Conservation (phyloP, 2,113 vertebrate genomes). For the Thalassarche chlororhynchos region DNA sequence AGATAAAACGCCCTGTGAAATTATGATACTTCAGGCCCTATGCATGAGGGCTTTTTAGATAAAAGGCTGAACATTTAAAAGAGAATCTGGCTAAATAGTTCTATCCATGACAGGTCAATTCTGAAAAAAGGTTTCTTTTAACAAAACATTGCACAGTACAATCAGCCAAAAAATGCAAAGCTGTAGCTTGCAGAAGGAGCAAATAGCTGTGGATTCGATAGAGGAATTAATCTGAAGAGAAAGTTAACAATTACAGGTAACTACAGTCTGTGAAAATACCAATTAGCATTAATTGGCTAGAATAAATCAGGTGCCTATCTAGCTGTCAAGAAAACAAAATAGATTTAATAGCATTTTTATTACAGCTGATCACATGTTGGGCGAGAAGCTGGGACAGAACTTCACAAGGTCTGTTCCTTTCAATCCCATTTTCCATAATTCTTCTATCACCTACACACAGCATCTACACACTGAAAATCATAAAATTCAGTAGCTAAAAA, state of each 20-base stretch:
- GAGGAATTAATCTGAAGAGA: not conserved
- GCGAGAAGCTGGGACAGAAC: not conserved
- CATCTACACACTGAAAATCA: not conserved
- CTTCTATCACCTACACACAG: not conserved
- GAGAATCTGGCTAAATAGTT: not conserved
- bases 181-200: not conserved
- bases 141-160: not conserved
- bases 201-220: rapidly evolving
- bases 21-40: not conserved
- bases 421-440: not conserved
- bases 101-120: not conserved
- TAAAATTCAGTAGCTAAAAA: not conserved
- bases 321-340: not conserved
- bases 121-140: not conserved
- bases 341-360: not conserved
- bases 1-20: not conserved
- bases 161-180: not conserved
- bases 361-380: not conserved
- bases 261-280: not conserved
- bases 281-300: not conserved
- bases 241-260: not conserved
- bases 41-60: not conserved
- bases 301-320: not conserved
- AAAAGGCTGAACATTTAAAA: not conserved
- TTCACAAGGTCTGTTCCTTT: not conserved